These are phyloP conservation scores for Cyprinodon diabolis DNA, from an alignment of 2,797 vertebrate genomes.

Conservation along the genomic window DNA sequence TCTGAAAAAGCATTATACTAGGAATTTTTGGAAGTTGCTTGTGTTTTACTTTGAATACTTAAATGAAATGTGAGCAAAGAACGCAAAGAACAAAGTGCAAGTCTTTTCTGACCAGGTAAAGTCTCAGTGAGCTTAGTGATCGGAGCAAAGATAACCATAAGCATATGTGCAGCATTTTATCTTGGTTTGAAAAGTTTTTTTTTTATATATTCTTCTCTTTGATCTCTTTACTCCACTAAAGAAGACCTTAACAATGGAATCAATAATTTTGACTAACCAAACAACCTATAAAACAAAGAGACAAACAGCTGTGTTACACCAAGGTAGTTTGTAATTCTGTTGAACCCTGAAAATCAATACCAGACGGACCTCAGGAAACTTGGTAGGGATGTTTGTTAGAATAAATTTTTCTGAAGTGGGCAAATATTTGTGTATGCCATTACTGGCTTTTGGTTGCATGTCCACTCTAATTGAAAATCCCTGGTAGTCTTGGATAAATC, in stretches of 20 bases:
- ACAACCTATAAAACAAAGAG: conserved; percentile 22
- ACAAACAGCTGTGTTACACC: conserved; percentile 3
- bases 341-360: conserved; percentile 40
- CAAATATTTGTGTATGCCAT: not conserved
- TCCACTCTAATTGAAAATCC: no score
- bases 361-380: not conserved
- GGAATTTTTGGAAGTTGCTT: conserved; percentile 40
- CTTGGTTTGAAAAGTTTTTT: conserved; percentile 18
- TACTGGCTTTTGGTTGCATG: no score
- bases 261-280: conserved; percentile 50
- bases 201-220: conserved; percentile 26
- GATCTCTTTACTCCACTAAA: conserved; percentile 27
- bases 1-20: conserved; percentile 23
- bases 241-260: conserved; percentile 52
- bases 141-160: conserved; percentile 38
- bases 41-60: conserved; percentile 16
- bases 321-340: conserved; percentile 19
- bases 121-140: conserved; percentile 14
- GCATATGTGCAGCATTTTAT: conserved; percentile 48
- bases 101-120: conserved; percentile 17
- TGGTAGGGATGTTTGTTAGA: conserved; percentile 3
- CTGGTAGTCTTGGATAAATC: no score
- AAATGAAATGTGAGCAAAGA: conserved; percentile 7
- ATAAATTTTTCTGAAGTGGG: conserved; percentile 18
- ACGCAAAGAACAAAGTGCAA: conserved; percentile 22